A percentile compares a stretch with the other conserved stretches of the same genome.
phyloP scores from a whole-genome alignment of 2,888 invertebrate genomes.

The Diadegma fenestrale region DNA sequence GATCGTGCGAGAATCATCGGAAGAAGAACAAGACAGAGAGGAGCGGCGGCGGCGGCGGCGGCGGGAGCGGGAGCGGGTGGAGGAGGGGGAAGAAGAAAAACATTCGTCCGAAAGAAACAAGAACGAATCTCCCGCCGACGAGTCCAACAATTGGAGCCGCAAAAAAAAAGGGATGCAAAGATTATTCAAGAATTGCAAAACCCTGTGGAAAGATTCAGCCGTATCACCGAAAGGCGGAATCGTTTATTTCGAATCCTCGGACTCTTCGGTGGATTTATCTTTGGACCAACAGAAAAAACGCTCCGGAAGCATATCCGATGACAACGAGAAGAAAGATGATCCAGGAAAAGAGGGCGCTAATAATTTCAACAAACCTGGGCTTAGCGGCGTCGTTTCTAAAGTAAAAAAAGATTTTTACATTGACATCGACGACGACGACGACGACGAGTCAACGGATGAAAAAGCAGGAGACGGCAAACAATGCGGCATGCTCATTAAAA shows the following conservation, averaged over 20 bases:
- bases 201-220: neutral
- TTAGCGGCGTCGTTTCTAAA: neutral
- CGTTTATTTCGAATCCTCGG: neutral
- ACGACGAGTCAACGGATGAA: neutral
- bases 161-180: neutral
- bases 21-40: neutral
- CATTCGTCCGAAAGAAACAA: too few species aligned
- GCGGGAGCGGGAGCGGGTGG: too few species aligned
- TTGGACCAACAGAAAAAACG: neutral
- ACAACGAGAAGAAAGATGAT: neutral
- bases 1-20: neutral
- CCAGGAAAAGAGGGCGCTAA: neutral
- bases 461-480: neutral
- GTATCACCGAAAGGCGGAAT: neutral
- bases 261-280: neutral
- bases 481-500: neutral
- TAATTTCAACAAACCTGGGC: neutral
- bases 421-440: too few species aligned
- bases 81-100: neutral
- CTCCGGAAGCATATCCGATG: neutral
- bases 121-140: too few species aligned
- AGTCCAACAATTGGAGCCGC: neutral
- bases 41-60: too few species aligned
- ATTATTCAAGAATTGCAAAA: neutral
- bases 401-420: neutral